Evolutionary conservation across 2,797 vertebrate species (phyloP), one percentile per base, ranked within the genome.

Genomic region (Alosa sapidissima): DNA sequence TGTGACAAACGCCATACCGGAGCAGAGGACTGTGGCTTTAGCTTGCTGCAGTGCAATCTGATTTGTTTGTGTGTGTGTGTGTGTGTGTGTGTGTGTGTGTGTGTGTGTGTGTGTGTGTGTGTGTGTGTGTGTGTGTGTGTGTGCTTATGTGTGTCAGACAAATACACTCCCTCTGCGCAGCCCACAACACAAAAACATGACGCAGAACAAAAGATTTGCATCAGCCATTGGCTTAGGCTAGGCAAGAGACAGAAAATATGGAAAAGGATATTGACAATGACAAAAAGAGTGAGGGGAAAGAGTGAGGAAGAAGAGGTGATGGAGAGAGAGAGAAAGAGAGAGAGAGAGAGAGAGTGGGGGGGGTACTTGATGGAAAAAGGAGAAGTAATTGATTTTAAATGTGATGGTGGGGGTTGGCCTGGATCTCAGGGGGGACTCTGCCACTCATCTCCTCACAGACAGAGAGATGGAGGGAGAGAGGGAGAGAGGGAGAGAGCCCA

Each of bases 331-430:
- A 68, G 62, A 68, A 7, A 91, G 90, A 86, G 91, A 92, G 90
- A 90, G 89, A 89, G 91, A 94, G 93, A 93, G 93, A 92, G 86
- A 86, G 92, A 81, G 58, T n/a, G 86, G 82, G 85, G 84, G 14
- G 36, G 75, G 75, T 82, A 41, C 81, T 51, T 21, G 62, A 81
- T 14, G 89, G 93, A 91, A 94, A 92, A 91, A 72, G 92, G 90
- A 90, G 92, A 92, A 90, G 91, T 95, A 95, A 95, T 95, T 95
- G 94, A 95, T 95, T 95, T 95, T 91, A 94, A 94, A 93, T 93
- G 94, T 94, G 93, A 94, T 93, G 92, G 92, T 91, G 93, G 28
- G 28, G 65, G 33, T 9, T 94, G 94, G 92, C 91, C 92, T 92
- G 86, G 87, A 93, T 95, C 95, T 94, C 94, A 86, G 84, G 94